Evolutionary conservation across 2,113 vertebrate genomes (phyloP).

Genomic region (Garra rufa): DNA sequence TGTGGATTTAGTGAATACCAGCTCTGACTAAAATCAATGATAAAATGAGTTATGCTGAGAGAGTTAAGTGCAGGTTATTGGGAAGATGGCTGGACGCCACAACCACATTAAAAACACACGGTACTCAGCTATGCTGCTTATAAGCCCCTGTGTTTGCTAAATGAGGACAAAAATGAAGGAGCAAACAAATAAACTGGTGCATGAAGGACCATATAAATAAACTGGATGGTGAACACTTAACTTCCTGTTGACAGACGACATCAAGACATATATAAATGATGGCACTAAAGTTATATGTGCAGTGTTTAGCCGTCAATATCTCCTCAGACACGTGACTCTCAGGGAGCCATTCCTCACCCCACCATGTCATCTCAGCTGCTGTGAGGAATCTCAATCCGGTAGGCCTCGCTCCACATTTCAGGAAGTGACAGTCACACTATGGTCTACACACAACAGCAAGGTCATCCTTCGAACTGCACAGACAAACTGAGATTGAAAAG

Average conservation of each 20-base stretch:
- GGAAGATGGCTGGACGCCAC: conserved; percentile 39
- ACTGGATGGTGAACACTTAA: neutral
- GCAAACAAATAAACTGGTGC: conserved; percentile 36
- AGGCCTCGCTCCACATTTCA: neutral
- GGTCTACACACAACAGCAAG: conserved; percentile 24
- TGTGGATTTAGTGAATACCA: neutral
- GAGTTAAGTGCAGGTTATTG: conserved; percentile 22
- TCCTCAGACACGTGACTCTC: neutral
- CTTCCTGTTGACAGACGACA: neutral
- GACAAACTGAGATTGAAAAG: conserved; percentile 20
- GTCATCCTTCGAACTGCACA: conserved; percentile 27
- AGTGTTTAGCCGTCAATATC: neutral
- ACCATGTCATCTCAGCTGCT: conserved; percentile 17
- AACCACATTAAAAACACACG: neutral
- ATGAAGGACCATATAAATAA: conserved; percentile 38
- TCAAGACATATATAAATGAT: neutral
- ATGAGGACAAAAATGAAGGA: conserved; percentile 35
- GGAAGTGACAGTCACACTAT: conserved; percentile 19
- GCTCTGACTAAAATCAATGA: conserved; percentile 5
- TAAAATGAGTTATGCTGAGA: neutral
- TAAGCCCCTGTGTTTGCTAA: conserved; percentile 7
- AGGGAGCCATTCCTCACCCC: conserved; percentile 40
- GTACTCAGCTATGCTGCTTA: neutral
- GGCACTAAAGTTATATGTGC: neutral
- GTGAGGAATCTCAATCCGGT: neutral